Base-by-base conservation (phyloP, 1,140 invertebrate species). In the Temnothorax longispinosus region DNA sequence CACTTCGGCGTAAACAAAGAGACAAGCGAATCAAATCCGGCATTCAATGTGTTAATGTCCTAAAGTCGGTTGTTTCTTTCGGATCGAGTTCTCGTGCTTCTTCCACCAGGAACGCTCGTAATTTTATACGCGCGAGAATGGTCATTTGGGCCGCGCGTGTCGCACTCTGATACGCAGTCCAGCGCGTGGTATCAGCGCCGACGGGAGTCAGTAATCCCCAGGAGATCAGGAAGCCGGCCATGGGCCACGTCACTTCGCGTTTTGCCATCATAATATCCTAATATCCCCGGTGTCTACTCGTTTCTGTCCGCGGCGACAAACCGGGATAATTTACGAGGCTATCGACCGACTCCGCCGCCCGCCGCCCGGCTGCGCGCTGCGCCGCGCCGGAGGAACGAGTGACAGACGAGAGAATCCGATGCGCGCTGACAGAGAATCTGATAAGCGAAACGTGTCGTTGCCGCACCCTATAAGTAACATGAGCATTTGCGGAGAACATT, bases 151-250 rank as follows among this genome's bases (percentile, higher is more conserved):
- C 32, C 7, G 21, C 38, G 13, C 35, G 65, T 11, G 44, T 41
- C 38, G 78, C 77, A 69, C 32, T 35, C 6, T 13, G 64, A 69
- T 21, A 64, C 18, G 41, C 54, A 56, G 56, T 74, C n/a, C 69
- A 15, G 38, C 72, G 3, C 62, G 72, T 81, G 84, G 85, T 82
- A 88, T 91, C 87, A 88, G 60, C 56, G 15, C n/a, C 75, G 88
- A 44, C 87, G 72, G 54, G 87, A 85, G 85, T 88, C 87, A 88
- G 67, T 84, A 56, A 38, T 77, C 86, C 87, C 88, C 91, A 91
- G 87, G 91, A 90, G 89, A 92, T 85, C 88, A 91, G 88, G 69
- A 91, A 88, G 64, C 32, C 76, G 3, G 4, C 41, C 32, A 38
- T 11, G 35, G 72, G n/a, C 11, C 62, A 54, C 15, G 64, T 41